Evolutionary conservation across 2,797 vertebrate genomes (phyloP), one percentile per base, ranked within the genome.

Genomic region (Fringilla coelebs): DNA sequence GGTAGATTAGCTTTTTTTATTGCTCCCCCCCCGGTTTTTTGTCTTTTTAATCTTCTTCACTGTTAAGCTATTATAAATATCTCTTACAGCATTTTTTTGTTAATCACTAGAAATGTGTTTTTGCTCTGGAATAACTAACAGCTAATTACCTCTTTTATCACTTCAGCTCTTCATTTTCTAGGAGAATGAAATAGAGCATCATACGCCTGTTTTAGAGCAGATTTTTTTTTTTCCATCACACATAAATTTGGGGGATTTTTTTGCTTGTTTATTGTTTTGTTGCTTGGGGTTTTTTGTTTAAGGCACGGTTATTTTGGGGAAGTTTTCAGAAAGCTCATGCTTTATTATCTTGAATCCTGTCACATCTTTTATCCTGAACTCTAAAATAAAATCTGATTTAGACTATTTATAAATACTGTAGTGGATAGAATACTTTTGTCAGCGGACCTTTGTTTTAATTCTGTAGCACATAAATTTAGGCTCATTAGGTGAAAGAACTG

Each of bases 91-190:
- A 66, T 52, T 75, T 46, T 78, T 88, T 86, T 88, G 66, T 90
- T 88, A 90, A 78, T 95, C 46, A 70, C n/a, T 45, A 88, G 70
- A 90, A 91, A 84, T 34, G n/a, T 62, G 34, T 1, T 81, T 95
- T 94, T 95, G n/a, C 90, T 93, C 17, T 62, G 62, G 40, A 94
- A 91, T 92, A 94, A 57, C 49, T 91, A 91, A 68, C 46, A 77
- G 85, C 76, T 96, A 89, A 94, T 95, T 96, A 80, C 58, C 63
- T 91, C 66, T 94, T 95, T 90, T 54, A 90, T 94, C 74, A 82
- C 62, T 93, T 75, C 6, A 81, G 51, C 62, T 94, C 73, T 86
- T 91, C 46, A 54, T 88, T 62, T 83, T 85, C 26, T 72, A 63
- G 76, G 51, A 72, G 65, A 82, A 84, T 32, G 26, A 86, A 84